phyloP scores from a whole-genome alignment of 2,888 invertebrate species.

The Phortica okadai region DNA sequence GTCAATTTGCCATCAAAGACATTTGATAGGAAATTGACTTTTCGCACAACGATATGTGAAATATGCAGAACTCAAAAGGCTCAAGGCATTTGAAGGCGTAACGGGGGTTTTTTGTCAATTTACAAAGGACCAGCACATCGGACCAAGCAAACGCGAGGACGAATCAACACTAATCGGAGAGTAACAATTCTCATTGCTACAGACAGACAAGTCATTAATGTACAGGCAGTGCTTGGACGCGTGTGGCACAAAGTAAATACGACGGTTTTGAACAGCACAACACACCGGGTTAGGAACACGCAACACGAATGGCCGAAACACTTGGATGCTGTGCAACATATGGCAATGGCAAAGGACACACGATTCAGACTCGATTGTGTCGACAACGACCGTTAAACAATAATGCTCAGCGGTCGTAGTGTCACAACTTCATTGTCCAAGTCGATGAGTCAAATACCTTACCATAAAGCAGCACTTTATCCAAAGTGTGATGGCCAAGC shows the following conservation, averaged over 20 bases:
- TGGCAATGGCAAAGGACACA: constrained; percentile 25
- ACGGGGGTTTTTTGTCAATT: constrained; percentile 58
- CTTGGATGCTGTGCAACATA: constrained; percentile 34
- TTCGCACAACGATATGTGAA: background rate
- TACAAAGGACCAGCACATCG: constrained; percentile 50
- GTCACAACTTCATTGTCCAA: constrained; percentile 11
- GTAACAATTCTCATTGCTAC: constrained; percentile 28
- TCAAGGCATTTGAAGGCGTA: constrained; percentile 34
- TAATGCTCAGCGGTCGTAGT: background rate
- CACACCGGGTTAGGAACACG: constrained; percentile 31
- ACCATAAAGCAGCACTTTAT: constrained; percentile 44
- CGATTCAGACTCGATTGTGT: background rate
- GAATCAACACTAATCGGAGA: constrained; percentile 24
- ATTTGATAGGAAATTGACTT: constrained; percentile 14
- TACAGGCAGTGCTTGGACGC: constrained; percentile 36
- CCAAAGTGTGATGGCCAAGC: constrained; percentile 23
- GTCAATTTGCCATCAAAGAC: constrained; percentile 48
- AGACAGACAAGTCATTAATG: constrained; percentile 18
- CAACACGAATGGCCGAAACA: constrained; percentile 41
- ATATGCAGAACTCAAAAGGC: constrained; percentile 48
- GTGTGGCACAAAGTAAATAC: constrained; percentile 54
- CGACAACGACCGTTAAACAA: background rate
- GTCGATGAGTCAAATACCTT: constrained; percentile 21
- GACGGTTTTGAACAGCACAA: constrained; percentile 51
- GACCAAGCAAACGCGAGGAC: constrained; percentile 34